Evolutionary conservation across 2,797 vertebrate species (phyloP).

Genomic region (Centropyge bicolor): DNA sequence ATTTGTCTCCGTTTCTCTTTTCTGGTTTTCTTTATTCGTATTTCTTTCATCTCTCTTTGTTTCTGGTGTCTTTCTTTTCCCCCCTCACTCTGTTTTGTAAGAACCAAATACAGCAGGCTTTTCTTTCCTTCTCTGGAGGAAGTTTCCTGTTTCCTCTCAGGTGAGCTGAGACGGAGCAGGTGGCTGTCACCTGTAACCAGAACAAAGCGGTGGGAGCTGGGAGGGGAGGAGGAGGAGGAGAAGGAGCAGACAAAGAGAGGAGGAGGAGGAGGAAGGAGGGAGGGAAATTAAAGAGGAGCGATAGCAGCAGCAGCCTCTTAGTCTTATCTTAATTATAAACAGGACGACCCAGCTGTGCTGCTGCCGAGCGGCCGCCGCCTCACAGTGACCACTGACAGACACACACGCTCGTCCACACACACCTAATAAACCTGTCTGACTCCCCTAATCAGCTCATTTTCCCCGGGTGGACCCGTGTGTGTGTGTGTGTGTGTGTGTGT

Average conservation of each 20-base stretch:
- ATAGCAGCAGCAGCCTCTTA: slow-evolving; percentile 63
- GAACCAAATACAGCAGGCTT: slow-evolving; percentile 19
- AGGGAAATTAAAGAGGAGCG: slow-evolving; percentile 59
- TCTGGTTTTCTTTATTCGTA: not conserved
- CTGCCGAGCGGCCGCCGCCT: slow-evolving; percentile 23
- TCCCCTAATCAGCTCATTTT: slow-evolving; percentile 58
- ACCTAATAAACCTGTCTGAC: slow-evolving; percentile 70
- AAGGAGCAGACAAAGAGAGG: slow-evolving; percentile 25
- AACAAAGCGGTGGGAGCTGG: not conserved
- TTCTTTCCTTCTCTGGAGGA: slow-evolving; percentile 35
- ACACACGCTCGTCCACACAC: slow-evolving; percentile 17
- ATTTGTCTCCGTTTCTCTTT: not conserved
- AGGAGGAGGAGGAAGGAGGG: slow-evolving; percentile 11
- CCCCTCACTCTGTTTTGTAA: slow-evolving; percentile 18
- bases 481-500: slow-evolving; percentile 41
- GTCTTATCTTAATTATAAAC: slow-evolving; percentile 80
- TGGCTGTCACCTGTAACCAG: slow-evolving; percentile 32
- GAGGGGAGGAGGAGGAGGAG: not conserved
- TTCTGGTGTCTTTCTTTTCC: not conserved
- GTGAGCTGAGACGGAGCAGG: slow-evolving; percentile 42
- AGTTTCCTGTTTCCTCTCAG: slow-evolving; percentile 34
- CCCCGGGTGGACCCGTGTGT: slow-evolving; percentile 27
- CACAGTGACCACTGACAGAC: slow-evolving; percentile 43
- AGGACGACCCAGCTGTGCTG: slow-evolving; percentile 72
- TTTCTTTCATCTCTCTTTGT: not conserved